Base-by-base conservation (phyloP, 2,113 vertebrate species). In the Megaleporinus macrocephalus region DNA sequence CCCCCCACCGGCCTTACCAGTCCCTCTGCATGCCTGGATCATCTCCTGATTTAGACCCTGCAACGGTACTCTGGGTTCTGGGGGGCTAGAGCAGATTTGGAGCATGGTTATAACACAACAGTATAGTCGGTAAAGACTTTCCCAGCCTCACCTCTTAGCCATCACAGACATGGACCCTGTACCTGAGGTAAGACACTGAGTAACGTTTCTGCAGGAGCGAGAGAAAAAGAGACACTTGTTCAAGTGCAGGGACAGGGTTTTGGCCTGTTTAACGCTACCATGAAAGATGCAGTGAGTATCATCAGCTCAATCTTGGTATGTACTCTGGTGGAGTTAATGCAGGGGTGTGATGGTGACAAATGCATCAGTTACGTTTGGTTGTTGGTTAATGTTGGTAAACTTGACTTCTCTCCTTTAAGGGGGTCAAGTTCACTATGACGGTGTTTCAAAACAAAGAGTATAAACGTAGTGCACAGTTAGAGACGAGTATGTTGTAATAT, bases 31-130 rank as follows among this genome's bases (percentile, higher is more conserved):
- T 87, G 83, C 78, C 70, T 75, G 81, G 71, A 53, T 73, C 47
- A 44, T 59, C 53, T 83, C 81, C 83, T 77, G 71, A 87, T 85
- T 87, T 87, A 85, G 86, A 76, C 62, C 26, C 24, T 74, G 53
- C 68, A 59, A 57, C 62, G 22, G 16, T 78, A 49, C 53, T 59
- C 41, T 69, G 79, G 44, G 41, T 1, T 51, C 49, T 62, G 71
- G 55, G 79, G 29, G 69, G 81, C 76, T 22, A 5, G 66, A 87
- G 71, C 27, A 74, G 59, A 78, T 81, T 79, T 74, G 69, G 79
- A 81, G 71, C 33, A 75, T 80, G 83, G 57, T 85, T 79, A n/a
- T 26, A 57, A 49, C 27, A 33, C 33, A 30, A 22, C 41, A 73
- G 47, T 13, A 27, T 53, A 49, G 16, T 9, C 79, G 53, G 55